Base-by-base conservation (phyloP, 2,113 vertebrate genomes). In the Ia io region DNA sequence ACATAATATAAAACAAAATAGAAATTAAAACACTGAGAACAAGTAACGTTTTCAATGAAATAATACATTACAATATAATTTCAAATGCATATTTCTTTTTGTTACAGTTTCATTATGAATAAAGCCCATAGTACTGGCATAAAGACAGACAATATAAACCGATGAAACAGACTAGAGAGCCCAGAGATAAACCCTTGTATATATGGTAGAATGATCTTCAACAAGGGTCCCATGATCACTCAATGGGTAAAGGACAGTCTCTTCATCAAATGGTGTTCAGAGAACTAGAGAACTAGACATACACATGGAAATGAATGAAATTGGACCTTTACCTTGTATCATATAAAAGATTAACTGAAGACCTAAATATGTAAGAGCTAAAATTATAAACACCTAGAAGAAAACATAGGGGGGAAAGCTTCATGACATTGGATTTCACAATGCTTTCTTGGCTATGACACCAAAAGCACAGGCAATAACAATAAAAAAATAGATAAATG, bases 1-100 rank as follows among this genome's bases (percentile, higher is more conserved):
- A 88, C 77, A 67, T 56, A 94, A 92, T 95, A 95, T 93, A 89
- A 97, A 70, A 56, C 82, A 93, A 65, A 76, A 77, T 42, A 53
- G 90, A 44, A 82, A 88, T 86, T 42, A 78, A 92, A 94, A 83
- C 14, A 61, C 5, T 71, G 13, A 88, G 40, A 69, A 91, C 51
- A 79, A 85, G 30, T 80, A 78, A 84, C 42, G 10, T 80, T 95
- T 11, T 63, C 23, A 96, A 70, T 14, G 7, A 42, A 91, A 91
- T 4, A 82, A 9, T 84, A 67, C 0, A 84, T 74, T 74, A 74
- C 30, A 49, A 49, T 9, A 59, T 49, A 77, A 93, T 37, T 67
- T 23, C 37, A 86, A 93, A 93, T 61, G 85, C 20, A 44, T 40
- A 44, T 74, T 93, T 80, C 6, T 88, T 67, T 94, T 91, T 97